Evolutionary conservation across 2,797 vertebrate species (phyloP), one percentile per base, ranked within the genome.

Genomic region (Hippoglossus hippoglossus): DNA sequence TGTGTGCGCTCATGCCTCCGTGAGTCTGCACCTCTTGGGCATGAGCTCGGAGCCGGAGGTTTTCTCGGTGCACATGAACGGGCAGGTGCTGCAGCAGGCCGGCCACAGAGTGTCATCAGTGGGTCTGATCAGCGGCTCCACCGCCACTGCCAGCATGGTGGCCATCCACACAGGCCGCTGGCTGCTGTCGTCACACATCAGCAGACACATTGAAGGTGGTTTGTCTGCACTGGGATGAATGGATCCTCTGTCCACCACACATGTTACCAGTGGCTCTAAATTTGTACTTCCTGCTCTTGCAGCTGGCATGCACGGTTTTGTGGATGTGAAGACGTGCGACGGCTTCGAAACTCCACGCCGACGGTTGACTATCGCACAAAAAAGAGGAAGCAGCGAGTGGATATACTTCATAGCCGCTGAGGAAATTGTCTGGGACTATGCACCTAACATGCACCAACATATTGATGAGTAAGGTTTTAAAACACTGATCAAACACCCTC

Each of bases 11-110:
- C 75, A 95, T 31, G 92, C 96, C 69, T 86, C 91, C 2, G 87
- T 98, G 63, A 96, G 95, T 73, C 96, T 96, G 92, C 96, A 99
- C 76, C 92, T 99, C 77, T 74, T 97, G 77, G 97, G 94, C 9
- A 98, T 99, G 97, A 98, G 97, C 87, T 97, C 96, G 0, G 90
- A 94, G 59, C 93, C 96, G 0, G 98, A 99, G 90, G 81, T 97
- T 10, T 99, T 99, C 90, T 97, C 98, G 0, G 90, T 99, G 69
- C 98, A 99, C 61, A 91, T 99, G 86, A 97, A 96, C 2, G 98
- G 97, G 1, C 97, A 99, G 60, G 96, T 97, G 75, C 87, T 99
- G 84, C 92, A 95, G 77, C 94, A 98, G 36, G 85, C 68, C 1
- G 93, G 82, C 0, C 96, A 79, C n/a, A 95, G 94, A 83, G 85